Conservation (phyloP, 2,113 vertebrate species). For the Columba livia region DNA sequence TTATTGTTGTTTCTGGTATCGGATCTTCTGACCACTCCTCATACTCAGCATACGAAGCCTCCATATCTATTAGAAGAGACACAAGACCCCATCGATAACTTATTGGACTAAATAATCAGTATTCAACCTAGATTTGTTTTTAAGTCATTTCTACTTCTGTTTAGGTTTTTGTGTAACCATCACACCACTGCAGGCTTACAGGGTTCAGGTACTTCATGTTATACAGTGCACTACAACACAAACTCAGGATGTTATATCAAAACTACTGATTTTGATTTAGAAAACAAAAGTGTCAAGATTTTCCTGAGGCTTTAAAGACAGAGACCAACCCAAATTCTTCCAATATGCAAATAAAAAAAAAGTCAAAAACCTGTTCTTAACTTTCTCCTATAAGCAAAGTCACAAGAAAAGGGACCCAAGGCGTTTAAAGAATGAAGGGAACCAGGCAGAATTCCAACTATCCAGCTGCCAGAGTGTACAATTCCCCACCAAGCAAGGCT, state of each 20-base stretch:
- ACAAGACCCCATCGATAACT: background rate
- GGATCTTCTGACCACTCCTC: slow-evolving; percentile 92
- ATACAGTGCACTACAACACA: fast-evolving
- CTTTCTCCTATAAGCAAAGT: background rate
- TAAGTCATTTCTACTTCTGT: background rate
- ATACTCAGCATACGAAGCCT: slow-evolving; percentile 88
- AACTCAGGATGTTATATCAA: background rate
- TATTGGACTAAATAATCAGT: background rate
- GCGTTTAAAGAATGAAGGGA: background rate
- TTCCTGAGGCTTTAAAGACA: background rate
- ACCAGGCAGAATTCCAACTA: background rate
- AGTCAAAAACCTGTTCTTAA: background rate
- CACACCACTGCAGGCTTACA: background rate
- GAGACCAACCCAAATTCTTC: background rate
- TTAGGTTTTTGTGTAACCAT: background rate
- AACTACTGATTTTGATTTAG: background rate
- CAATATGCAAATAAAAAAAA: background rate
- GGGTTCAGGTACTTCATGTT: background rate
- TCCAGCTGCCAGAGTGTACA: background rate
- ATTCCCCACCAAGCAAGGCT: too few species aligned
- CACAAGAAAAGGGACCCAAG: background rate
- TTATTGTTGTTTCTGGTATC: slow-evolving; percentile 74
- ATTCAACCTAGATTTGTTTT: background rate
- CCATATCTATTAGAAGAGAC: slow-evolving; percentile 84
- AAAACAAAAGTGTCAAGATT: background rate